Conservation (phyloP, 2,888 invertebrate genomes). For the Leptinotarsa peninsularis region DNA sequence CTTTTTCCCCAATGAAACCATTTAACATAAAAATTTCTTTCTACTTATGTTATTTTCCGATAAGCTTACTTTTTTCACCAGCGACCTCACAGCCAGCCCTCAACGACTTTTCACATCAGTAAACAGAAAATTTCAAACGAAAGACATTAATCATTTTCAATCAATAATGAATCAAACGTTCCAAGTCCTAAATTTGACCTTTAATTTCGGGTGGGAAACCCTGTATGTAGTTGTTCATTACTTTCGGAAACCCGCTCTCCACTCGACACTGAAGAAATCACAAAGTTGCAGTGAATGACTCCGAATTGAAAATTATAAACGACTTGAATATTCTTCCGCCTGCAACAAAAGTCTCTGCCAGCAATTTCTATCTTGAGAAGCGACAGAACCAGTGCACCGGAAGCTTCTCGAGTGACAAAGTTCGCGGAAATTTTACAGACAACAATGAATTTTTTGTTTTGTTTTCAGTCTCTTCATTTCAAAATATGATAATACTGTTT, state of each 20-base stretch:
- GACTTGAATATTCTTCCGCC: constrained; percentile 48
- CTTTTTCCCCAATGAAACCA: too few species aligned
- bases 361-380: constrained; percentile 42
- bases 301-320: constrained; percentile 49
- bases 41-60: too few species aligned
- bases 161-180: too few species aligned
- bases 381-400: constrained; percentile 43
- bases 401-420: constrained; percentile 52
- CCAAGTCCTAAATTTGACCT: not conserved
- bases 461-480: constrained; percentile 43
- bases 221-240: constrained; percentile 34
- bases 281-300: constrained; percentile 47
- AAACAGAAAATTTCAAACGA: too few species aligned
- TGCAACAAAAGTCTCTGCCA: constrained; percentile 14
- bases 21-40: too few species aligned
- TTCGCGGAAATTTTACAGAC: constrained; percentile 53
- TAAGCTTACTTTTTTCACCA: too few species aligned
- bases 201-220: not conserved
- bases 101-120: too few species aligned
- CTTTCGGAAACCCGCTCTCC: constrained; percentile 24
- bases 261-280: constrained; percentile 43
- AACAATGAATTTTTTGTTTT: constrained; percentile 52
- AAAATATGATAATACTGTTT: constrained; percentile 39
- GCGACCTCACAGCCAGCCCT: too few species aligned
- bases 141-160: too few species aligned